Conservation (phyloP, 2,888 invertebrate species). For the Crocallis elinguaria region DNA sequence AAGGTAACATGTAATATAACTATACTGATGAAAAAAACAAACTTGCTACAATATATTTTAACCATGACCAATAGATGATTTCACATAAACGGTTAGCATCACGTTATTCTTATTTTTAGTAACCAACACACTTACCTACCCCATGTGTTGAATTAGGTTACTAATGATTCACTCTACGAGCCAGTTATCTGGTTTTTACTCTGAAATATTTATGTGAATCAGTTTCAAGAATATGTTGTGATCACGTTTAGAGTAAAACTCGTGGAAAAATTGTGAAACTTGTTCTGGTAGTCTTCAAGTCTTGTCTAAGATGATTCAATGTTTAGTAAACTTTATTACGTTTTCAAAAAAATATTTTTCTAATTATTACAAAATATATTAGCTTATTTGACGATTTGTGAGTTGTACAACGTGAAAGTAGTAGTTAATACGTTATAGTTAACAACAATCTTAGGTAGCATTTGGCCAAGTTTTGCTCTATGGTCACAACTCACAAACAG, state of each 20-base stretch:
- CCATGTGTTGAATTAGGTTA: slow-evolving; percentile 29
- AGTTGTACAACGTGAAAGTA: too few relatives aligned
- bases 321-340: not conserved
- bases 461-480: too few relatives aligned
- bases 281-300: not conserved
- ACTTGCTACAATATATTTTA: not conserved
- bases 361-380: not conserved
- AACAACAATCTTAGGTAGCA: too few relatives aligned
- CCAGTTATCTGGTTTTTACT: slow-evolving; percentile 21
- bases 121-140: slow-evolving; percentile 20
- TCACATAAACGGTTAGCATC: slow-evolving; percentile 14
- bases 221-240: slow-evolving; percentile 14
- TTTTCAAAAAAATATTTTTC: not conserved
- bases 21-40: not conserved
- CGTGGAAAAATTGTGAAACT: slow-evolving; percentile 5
- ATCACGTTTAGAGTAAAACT: slow-evolving; percentile 11
- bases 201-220: slow-evolving; percentile 26
- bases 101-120: slow-evolving; percentile 24
- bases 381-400: too few relatives aligned
- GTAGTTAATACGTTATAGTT: too few relatives aligned
- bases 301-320: not conserved
- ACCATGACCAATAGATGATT: slow-evolving; percentile 18
- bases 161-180: slow-evolving; percentile 27
- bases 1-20: not conserved
- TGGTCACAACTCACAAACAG: too few relatives aligned